phyloP scores from a whole-genome alignment of 1,140 invertebrate species.

The Palaemon carinicauda region DNA sequence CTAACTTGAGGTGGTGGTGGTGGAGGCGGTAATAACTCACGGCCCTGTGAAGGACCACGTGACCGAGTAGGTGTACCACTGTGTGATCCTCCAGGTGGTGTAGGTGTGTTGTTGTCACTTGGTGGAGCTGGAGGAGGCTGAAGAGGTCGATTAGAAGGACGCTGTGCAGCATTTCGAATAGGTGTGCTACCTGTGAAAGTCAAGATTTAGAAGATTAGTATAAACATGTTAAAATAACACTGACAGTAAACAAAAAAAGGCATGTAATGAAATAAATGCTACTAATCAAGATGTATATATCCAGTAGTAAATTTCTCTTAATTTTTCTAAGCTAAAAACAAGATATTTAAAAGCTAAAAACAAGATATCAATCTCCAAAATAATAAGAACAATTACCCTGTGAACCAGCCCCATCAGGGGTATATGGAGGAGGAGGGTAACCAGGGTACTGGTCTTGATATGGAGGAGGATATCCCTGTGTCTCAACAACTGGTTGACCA shows the following conservation, averaged over 20 bases:
- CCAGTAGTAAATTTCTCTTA: too few species aligned
- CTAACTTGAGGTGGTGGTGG: constrained; percentile 47
- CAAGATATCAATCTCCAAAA: too few species aligned
- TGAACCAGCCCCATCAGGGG: constrained; percentile 59
- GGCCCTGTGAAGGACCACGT: constrained; percentile 66
- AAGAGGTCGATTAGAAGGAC: constrained; percentile 72
- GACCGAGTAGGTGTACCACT: constrained; percentile 50
- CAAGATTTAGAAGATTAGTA: neutral
- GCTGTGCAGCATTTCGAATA: constrained; percentile 63
- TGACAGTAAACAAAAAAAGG: too few species aligned
- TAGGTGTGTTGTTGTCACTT: constrained; percentile 59
- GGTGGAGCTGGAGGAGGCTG: constrained; percentile 88
- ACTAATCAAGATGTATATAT: neutral
- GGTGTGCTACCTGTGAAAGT: constrained; percentile 54
- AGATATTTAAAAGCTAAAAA: too few species aligned
- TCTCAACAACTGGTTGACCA: constrained; percentile 16
- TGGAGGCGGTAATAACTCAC: constrained; percentile 61
- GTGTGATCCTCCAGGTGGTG: constrained; percentile 66
- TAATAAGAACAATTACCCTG: constrained; percentile 42
- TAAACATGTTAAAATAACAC: too few species aligned
- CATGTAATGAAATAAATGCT: too few species aligned
- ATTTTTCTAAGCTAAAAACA: too few species aligned
- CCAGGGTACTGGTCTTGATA: constrained; percentile 60
- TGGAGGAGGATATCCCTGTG: constrained; percentile 29
- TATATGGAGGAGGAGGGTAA: constrained; percentile 61